Conservation (phyloP, 2,888 invertebrate species). For the Dysmachus trigonus region DNA sequence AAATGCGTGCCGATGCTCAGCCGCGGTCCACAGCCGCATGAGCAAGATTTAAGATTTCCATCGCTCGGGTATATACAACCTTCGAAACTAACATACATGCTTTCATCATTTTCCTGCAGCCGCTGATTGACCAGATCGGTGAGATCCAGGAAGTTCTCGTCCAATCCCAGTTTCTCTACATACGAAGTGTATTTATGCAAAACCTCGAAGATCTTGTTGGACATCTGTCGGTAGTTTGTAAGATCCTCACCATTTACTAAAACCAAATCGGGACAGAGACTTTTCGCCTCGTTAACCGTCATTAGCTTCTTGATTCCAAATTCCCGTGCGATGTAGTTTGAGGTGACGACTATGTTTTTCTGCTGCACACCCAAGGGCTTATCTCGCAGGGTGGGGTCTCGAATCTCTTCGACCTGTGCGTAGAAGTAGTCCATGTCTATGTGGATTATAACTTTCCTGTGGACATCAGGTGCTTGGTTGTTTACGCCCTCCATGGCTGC, state of each 20-base stretch:
- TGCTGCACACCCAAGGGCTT: constrained; percentile 84
- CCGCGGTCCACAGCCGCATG: constrained; percentile 78
- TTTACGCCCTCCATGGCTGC: constrained; percentile 12
- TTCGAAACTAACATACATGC: constrained; percentile 54
- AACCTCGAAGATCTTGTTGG: constrained; percentile 77
- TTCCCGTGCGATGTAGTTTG: constrained; percentile 82
- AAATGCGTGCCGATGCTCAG: constrained; percentile 77
- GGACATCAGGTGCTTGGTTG: constrained; percentile 59
- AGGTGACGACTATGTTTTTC: constrained; percentile 84
- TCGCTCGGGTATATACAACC: constrained; percentile 71
- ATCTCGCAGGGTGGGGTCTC: constrained; percentile 72
- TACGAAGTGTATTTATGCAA: constrained; percentile 76
- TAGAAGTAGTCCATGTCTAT: constrained; percentile 87
- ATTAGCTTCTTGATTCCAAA: constrained; percentile 82
- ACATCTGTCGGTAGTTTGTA: constrained; percentile 80
- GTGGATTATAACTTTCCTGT: constrained; percentile 78
- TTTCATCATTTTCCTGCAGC: constrained; percentile 44
- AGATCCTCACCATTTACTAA: constrained; percentile 86
- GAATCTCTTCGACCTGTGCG: constrained; percentile 85
- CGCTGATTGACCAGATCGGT: constrained; percentile 66
- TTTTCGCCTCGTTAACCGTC: constrained; percentile 77
- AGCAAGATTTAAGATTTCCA: constrained; percentile 69
- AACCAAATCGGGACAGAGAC: constrained; percentile 77
- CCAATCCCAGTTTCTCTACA: constrained; percentile 84
- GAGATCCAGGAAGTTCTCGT: constrained; percentile 87